Evolutionary conservation across 2,888 invertebrate species (phyloP).

Genomic region (Acleris sparsana): DNA sequence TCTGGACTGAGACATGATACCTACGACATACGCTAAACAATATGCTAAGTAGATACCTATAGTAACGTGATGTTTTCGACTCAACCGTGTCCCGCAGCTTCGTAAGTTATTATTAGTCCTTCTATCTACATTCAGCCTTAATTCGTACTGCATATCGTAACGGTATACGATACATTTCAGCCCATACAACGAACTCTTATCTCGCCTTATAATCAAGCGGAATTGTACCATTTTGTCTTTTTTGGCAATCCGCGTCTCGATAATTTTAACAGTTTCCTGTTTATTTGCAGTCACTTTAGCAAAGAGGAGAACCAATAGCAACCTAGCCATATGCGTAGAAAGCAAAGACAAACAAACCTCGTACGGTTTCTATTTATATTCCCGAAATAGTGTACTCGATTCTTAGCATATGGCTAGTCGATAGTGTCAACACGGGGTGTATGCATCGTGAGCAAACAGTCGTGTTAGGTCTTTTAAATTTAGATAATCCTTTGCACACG

Average conservation of each 20-base stretch:
- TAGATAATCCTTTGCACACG: slow-evolving; percentile 46
- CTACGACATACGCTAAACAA: too few species aligned
- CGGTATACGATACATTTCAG: slow-evolving; percentile 6
- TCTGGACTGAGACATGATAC: too few species aligned
- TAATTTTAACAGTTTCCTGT: slow-evolving; percentile 3
- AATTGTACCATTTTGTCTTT: slow-evolving; percentile 3
- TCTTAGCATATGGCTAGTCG: slow-evolving; percentile 30
- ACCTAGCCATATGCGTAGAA: slow-evolving; percentile 17
- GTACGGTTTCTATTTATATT: slow-evolving; percentile 25
- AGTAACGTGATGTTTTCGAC: too few species aligned
- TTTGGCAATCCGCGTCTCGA: not conserved
- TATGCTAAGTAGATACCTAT: too few species aligned
- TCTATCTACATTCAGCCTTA: not conserved
- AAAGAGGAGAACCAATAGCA: slow-evolving; percentile 3
- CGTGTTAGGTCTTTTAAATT: slow-evolving; percentile 44
- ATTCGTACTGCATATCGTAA: slow-evolving; percentile 1
- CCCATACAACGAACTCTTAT: slow-evolving; percentile 10
- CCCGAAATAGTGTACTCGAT: slow-evolving; percentile 19
- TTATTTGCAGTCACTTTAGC: slow-evolving; percentile 22
- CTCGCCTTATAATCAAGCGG: slow-evolving; percentile 2
- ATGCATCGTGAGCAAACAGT: slow-evolving; percentile 43
- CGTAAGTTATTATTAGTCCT: not conserved
- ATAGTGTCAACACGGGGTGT: slow-evolving; percentile 40
- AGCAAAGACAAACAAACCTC: slow-evolving; percentile 22
- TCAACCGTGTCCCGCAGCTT: not conserved